Evolutionary conservation across 2,113 vertebrate genomes (phyloP).

Genomic region (Helogale parvula): DNA sequence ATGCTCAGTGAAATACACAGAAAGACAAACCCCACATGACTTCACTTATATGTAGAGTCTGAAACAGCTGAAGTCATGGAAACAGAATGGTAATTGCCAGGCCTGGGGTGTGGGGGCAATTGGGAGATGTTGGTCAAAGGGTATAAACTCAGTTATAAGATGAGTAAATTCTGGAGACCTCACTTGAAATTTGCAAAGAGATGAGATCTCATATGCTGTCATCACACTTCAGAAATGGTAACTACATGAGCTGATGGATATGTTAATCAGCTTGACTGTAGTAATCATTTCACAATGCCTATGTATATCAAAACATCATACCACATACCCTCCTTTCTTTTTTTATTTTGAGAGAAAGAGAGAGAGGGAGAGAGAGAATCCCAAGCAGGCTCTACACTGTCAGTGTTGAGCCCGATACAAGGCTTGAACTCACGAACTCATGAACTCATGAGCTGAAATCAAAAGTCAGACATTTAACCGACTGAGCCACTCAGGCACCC

Average conservation of each 20-base stretch:
- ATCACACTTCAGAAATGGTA: not conserved
- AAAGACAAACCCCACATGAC: not conserved
- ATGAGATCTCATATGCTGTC: not conserved
- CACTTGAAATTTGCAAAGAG: not conserved
- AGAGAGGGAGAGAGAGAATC: no score
- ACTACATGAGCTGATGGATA: not conserved
- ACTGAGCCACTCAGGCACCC: no score
- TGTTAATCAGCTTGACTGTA: not conserved
- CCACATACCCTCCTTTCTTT: not conserved
- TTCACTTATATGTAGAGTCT: not conserved
- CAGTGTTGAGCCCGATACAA: no score
- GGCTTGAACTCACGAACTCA: no score
- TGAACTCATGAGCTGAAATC: no score
- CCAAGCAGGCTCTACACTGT: no score
- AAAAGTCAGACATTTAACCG: no score
- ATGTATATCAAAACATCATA: not conserved
- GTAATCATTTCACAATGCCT: not conserved
- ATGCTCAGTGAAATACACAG: not conserved
- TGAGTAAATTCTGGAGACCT: not conserved
- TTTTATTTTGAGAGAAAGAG: no score
- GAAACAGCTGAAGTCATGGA: not conserved
- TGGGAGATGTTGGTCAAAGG: not conserved
- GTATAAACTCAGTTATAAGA: not conserved
- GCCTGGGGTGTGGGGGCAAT: not conserved
- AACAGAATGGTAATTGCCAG: not conserved